A percentile compares a stretch with the other conserved stretches of the same genome.
These are phyloP conservation scores for Labia minor DNA, from an alignment of 2,888 invertebrate species.

Conservation along the genomic window DNA sequence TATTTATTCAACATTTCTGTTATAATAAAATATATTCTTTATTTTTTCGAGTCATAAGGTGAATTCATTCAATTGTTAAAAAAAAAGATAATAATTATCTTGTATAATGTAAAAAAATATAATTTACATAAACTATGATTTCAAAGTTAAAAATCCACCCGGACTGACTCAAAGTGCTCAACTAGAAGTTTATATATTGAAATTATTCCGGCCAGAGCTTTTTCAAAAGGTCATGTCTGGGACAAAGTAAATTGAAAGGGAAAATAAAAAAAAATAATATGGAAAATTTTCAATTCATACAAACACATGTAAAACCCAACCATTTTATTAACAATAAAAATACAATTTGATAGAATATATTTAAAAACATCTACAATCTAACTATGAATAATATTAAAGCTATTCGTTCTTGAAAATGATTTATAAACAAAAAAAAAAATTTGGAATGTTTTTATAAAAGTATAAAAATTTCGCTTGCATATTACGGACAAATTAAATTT, in stretches of 20 bases:
- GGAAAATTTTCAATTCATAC: no score
- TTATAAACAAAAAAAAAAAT: no score
- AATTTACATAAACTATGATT: no score
- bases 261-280: neutral
- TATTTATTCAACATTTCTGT: constrained; percentile 5
- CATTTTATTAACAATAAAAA: neutral
- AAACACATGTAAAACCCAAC: neutral
- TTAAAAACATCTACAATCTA: neutral
- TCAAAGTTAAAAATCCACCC: neutral
- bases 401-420: no score
- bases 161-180: neutral
- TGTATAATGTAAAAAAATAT: no score
- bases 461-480: neutral
- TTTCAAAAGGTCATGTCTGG: neutral
- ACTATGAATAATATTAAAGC: no score
- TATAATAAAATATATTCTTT: neutral
- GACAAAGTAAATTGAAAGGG: neutral
- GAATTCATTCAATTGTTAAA: neutral
- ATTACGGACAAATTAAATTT: neutral
- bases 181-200: no score
- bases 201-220: neutral
- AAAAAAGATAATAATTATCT: no score
- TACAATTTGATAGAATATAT: constrained; percentile 5
- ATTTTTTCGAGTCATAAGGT: constrained; percentile 2
- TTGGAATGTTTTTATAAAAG: no score